phyloP scores from a whole-genome alignment of 2,888 invertebrate genomes.

The Lobophora halterata region DNA sequence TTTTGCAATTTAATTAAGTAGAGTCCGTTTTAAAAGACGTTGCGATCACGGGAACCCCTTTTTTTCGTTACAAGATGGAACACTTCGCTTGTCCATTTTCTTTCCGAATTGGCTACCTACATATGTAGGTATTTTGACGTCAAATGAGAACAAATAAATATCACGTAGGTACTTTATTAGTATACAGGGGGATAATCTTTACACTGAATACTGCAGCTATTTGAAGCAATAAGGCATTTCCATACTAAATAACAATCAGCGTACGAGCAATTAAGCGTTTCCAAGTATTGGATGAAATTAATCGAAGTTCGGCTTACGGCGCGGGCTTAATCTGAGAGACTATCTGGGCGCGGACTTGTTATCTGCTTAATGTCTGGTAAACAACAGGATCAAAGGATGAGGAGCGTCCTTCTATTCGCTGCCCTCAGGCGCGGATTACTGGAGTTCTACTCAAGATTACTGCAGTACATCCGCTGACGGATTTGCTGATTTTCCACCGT shows the following conservation, averaged over 20 bases:
- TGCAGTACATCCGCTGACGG: slow-evolving; percentile 55
- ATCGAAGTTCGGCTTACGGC: slow-evolving; percentile 78
- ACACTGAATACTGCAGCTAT: too few species aligned
- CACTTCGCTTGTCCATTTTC: too few species aligned
- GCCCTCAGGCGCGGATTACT: slow-evolving; percentile 76
- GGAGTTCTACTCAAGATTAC: slow-evolving; percentile 66
- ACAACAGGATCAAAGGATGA: slow-evolving; percentile 81
- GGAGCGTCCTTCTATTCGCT: slow-evolving; percentile 76
- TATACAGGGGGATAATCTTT: too few species aligned
- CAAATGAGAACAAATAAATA: too few species aligned
- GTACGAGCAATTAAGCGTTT: slow-evolving; percentile 59
- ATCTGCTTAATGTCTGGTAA: slow-evolving; percentile 82
- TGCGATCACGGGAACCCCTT: too few species aligned
- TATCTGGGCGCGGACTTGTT: slow-evolving; percentile 79
- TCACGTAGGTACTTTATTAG: too few species aligned
- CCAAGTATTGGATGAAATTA: slow-evolving; percentile 78
- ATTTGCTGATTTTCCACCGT: slow-evolving; percentile 34
- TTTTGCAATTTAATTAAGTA: too few species aligned
- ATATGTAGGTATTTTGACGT: too few species aligned
- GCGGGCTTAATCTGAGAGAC: slow-evolving; percentile 76
- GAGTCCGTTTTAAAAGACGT: too few species aligned
- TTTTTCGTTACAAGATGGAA: too few species aligned
- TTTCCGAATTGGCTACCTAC: too few species aligned
- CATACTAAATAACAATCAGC: slow-evolving; percentile 50
- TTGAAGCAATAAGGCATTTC: slow-evolving; percentile 26